Evolutionary conservation across 2,797 vertebrate genomes (phyloP), one percentile per base, ranked within the genome.

Genomic region (Borostomias antarcticus): DNA sequence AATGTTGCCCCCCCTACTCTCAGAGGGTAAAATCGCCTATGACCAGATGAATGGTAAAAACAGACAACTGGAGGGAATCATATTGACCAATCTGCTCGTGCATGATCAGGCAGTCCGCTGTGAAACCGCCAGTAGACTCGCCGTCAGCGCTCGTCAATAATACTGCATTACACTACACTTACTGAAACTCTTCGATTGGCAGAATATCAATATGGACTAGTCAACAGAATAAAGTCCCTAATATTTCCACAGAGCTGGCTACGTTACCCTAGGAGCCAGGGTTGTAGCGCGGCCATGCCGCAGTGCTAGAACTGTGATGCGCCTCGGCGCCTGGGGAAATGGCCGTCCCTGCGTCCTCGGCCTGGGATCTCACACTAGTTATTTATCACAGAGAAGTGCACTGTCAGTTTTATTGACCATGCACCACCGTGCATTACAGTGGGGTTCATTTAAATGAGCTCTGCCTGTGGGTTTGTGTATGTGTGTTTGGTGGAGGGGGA

Each of bases 351-450:
- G n/a, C n/a, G 53, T 68, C 71, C 72, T 70, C 67, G 66, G 52
- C 32, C 52, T 78, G 9, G 65, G 28, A 43, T 63, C 62, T 64
- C 29, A 52, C 35, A 10, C 9, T 61, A 54, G 1, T 23, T 65
- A 47, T 72, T 72, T 50, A 45, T 73, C 67, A 67, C 35, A 32
- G 64, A 74, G 58, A 78, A 76, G 69, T 75, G 75, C 75, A 45
- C 4, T 6, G 3, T 79, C 72, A 74, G 73, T 4, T 61, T 23
- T 64, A 53, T 58, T 51, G 53, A 69, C 69, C n/a, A 33, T 35
- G 26, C 2, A 70, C 68, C 21, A 33, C 37, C 11, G 25, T 35
- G 57, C 54, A 8, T 56, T 72, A 70, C 69, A 62, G 72, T 21
- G 37, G 17, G 59, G 64, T 67, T 65, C 64, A 56, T 63, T 72